Base-by-base conservation (phyloP, 1,140 invertebrate genomes). In the Homarus americanus region DNA sequence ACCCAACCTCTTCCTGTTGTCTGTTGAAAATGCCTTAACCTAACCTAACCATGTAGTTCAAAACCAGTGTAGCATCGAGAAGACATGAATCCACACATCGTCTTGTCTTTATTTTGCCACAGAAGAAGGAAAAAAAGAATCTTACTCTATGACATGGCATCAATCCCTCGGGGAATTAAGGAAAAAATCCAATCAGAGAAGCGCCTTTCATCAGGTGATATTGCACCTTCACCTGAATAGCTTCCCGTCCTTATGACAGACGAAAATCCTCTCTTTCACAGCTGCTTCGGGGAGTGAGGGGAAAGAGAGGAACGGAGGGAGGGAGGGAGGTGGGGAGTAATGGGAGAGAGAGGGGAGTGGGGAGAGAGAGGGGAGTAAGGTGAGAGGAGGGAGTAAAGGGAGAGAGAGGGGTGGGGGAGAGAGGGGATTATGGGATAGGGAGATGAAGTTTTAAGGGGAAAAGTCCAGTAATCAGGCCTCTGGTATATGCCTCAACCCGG, bases 131-230 rank as follows among this genome's bases (percentile, higher is more conserved):
- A 58, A 58, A 58, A 9, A 58, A 58, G 24, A 15, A 7, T 49
- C 44, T 7, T 63, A 20, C 58, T 63, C 24, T 63, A 5, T 32
- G 63, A 69, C 63, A 69, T 12, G 63, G 63, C 28, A 1, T 69
- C 63, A 69, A 69, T 5, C 63, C 63, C 4, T 69, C 28, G 5
- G 63, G 63, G 63, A 69, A 69, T 69, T 69, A 69, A 28, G 63
- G n/a, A 32, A 69, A 66, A 69, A 69, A 69, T 69, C 63, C 63
- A 69, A 69, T 69, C 63, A 20, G 63, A 32, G 63, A 5, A 4
- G n/a, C 24, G 63, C n/a, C 63, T 69, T 69, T 69, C 63, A 69
- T 69, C 63, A 28, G n/a, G 63, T 69, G 63, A 69, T 69, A 24
- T 69, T 15, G n/a, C 63, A 69, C 63, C 63, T 69, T 69, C 63